Evolutionary conservation across 2,888 invertebrate genomes (phyloP).

Genomic region (Ptychoptera albimana): DNA sequence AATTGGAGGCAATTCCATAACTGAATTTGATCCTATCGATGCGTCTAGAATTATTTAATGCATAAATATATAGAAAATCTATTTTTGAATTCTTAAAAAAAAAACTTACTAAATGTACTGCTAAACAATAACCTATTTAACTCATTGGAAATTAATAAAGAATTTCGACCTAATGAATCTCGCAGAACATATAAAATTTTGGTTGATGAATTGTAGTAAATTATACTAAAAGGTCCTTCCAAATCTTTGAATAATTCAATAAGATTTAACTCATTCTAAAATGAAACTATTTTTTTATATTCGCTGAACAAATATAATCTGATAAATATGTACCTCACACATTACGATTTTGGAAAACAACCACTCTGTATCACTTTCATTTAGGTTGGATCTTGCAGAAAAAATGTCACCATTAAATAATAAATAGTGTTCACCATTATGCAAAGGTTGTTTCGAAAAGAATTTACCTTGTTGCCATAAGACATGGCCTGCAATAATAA

Average conservation of each 20-base stretch:
- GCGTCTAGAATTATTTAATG: conserved; percentile 9
- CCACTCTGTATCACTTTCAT: conserved; percentile 36
- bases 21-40: conserved; percentile 24
- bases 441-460: conserved; percentile 50
- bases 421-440: conserved; percentile 43
- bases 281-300: conserved; percentile 2
- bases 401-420: conserved; percentile 87
- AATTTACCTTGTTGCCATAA: conserved; percentile 70
- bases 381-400: conserved; percentile 29
- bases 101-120: conserved; percentile 36
- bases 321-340: conserved; percentile 11
- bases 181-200: conserved; percentile 61
- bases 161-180: conserved; percentile 74
- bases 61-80: conserved; percentile 8
- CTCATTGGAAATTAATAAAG: conserved; percentile 48
- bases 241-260: conserved; percentile 36
- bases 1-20: conserved; percentile 46
- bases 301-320: neutral
- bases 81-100: conserved; percentile 1
- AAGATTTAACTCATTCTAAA: conserved; percentile 17
- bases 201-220: conserved; percentile 48
- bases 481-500: conserved; percentile 37
- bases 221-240: conserved; percentile 71
- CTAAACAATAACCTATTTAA: conserved; percentile 26
- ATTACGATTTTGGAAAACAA: conserved; percentile 29